Conservation (phyloP, 1,140 invertebrate species). For the Cotesia vestalis region DNA sequence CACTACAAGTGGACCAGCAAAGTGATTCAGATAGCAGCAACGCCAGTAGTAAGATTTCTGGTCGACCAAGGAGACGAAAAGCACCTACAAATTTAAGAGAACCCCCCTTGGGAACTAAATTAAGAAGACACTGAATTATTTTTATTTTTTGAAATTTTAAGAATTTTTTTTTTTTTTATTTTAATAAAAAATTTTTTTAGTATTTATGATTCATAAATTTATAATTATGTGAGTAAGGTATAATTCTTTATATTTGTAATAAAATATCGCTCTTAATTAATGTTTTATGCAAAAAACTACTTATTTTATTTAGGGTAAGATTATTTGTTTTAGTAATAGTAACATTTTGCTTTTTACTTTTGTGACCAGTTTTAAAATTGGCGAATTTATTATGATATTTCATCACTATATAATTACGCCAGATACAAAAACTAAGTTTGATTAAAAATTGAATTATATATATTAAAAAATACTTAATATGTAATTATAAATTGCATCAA, state of each 20-base stretch:
- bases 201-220: not conserved
- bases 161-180: not conserved
- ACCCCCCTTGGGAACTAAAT: slow-evolving; percentile 43
- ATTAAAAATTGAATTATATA: too few relatives aligned
- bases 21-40: slow-evolving; percentile 48
- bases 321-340: too few relatives aligned
- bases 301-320: too few relatives aligned
- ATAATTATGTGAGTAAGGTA: not conserved
- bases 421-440: too few relatives aligned
- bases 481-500: too few relatives aligned
- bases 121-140: slow-evolving; percentile 14
- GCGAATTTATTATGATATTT: too few relatives aligned
- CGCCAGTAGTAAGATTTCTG: slow-evolving; percentile 35
- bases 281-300: too few relatives aligned
- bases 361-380: too few relatives aligned
- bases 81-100: slow-evolving; percentile 49
- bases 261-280: too few relatives aligned
- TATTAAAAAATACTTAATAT: too few relatives aligned
- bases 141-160: not conserved
- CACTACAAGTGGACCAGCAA: slow-evolving; percentile 20
- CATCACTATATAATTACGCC: too few relatives aligned
- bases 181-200: not conserved
- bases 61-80: slow-evolving; percentile 48
- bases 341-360: too few relatives aligned
- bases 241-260: not conserved